Base-by-base conservation (phyloP, 2,113 vertebrate species). In the Cranoglanis bouderius region DNA sequence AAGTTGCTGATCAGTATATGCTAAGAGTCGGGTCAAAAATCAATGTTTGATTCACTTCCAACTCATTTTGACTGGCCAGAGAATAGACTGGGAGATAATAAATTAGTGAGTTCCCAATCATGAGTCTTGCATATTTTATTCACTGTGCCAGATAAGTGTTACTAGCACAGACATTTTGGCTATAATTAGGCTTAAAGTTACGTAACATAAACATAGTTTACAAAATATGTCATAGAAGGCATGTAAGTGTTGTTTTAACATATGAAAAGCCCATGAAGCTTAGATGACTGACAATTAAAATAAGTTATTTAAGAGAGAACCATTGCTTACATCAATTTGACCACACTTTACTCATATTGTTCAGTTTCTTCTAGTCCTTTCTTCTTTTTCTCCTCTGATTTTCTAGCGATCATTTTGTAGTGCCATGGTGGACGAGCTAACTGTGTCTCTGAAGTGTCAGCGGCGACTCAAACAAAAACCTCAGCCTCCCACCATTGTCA, bases 391-490 rank as follows among this genome's bases (percentile, higher is more conserved):
- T 59, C 82, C 72, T 77, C 87, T 81, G 26, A 80, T 81, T 55
- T 80, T 86, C 26, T 51, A 82, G 67, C 40, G 97, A 92, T 99
- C 98, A 77, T 99, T 99, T 96, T 99, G 98, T 95, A 99, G 97
- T 32, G 98, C 97, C 93, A 99, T 99, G 97, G 96, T 99, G 93
- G 98, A 99, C 90, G 98, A 99, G 93, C 94, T 99, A 93, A 97
- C 98, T 29, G 96, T 98, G 95, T 99, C 98, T 92, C 95, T 99
- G 93, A 98, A 98, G 93, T 99, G 98, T 94, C 97, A 99, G 90
- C 98, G 98, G 40, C 97, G 98, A 65, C 96, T 99, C 94, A 99
- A 98, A 95, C 98, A 98, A 93, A 99, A 99, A 95, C 97, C 98
- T 91, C 98, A 98, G 94, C 97, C 98, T 85, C 98, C 98, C 0